Percentiles rank a stretch among this genome's conserved stretches.
Conservation (phyloP, 2,888 invertebrate species). For the Corythucha ciliata region DNA sequence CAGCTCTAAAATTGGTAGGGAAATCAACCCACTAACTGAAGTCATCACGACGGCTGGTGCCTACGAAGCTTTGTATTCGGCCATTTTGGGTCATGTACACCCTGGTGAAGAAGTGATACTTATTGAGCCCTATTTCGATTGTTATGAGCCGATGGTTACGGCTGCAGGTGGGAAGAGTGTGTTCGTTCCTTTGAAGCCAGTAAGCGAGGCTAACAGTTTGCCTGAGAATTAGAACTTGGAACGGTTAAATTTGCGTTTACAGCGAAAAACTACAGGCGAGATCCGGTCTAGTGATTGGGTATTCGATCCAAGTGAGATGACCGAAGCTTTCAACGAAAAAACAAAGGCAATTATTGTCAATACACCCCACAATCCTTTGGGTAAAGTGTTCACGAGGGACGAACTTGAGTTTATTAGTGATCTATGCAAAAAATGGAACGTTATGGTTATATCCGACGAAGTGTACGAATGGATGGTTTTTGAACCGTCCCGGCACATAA, state of each 20-base stretch:
- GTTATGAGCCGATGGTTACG: constrained; percentile 89
- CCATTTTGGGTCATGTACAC: constrained; percentile 79
- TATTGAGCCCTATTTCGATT: constrained; percentile 97
- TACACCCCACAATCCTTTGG: constrained; percentile 95
- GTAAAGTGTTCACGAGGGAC: constrained; percentile 68
- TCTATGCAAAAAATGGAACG: constrained; percentile 85
- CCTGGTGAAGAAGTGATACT: constrained; percentile 87
- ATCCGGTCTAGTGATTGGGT: constrained; percentile 73
- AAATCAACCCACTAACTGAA: constrained; percentile 77
- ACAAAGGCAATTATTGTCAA: constrained; percentile 95
- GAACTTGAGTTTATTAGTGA: constrained; percentile 72
- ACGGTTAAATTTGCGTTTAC: constrained; percentile 5
- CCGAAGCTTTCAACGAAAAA: constrained; percentile 66
- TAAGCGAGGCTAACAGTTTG: constrained; percentile 43
- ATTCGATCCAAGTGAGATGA: constrained; percentile 71
- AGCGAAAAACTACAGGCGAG: constrained; percentile 46
- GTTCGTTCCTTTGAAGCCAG: constrained; percentile 78
- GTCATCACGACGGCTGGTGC: constrained; percentile 86
- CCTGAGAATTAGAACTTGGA: background rate
- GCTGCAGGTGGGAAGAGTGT: constrained; percentile 77
- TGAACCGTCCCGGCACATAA: constrained; percentile 68
- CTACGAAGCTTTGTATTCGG: constrained; percentile 83
- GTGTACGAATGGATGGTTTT: constrained; percentile 98
- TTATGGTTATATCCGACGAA: constrained; percentile 88
- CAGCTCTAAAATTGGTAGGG: constrained; percentile 60